These are phyloP conservation scores for Natator depressus DNA, from an alignment of 2,113 vertebrate species.

Conservation along the genomic window DNA sequence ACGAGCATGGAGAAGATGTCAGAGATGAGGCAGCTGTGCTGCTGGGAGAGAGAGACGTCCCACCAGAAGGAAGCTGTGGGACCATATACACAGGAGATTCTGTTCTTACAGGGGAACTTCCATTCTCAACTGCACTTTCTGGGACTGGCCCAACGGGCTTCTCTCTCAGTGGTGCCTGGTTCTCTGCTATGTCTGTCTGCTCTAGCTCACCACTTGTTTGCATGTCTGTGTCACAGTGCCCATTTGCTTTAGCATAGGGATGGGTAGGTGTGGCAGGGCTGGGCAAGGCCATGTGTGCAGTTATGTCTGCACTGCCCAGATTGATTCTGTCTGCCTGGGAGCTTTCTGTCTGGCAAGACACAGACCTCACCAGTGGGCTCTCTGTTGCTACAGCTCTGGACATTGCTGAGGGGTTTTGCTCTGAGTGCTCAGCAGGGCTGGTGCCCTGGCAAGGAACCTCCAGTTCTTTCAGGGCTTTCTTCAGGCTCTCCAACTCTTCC, in stretches of 20 bases:
- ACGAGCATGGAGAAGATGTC: conserved; percentile 94
- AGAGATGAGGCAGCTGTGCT: conserved; percentile 93
- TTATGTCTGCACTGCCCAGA: conserved; percentile 23
- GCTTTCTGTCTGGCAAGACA: conserved; percentile 85
- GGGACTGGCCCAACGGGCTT: conserved; percentile 52
- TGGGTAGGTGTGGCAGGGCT: conserved; percentile 54
- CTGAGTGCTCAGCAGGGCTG: not conserved
- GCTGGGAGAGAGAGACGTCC: conserved; percentile 83
- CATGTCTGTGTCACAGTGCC: conserved; percentile 76
- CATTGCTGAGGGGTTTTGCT: not conserved
- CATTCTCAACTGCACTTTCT: conserved; percentile 83
- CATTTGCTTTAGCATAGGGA: conserved; percentile 84
- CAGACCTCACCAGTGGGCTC: conserved; percentile 50
- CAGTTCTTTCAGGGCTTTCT: conserved; percentile 79
- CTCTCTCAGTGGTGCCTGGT: conserved; percentile 62
- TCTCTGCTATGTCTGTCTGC: conserved; percentile 33
- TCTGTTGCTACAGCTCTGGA: conserved; percentile 71
- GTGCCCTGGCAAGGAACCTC: conserved; percentile 65
- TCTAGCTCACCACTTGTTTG: conserved; percentile 28
- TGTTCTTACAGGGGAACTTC: conserved; percentile 60
- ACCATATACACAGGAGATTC: conserved; percentile 69
- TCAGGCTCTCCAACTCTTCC: conserved; percentile 87
- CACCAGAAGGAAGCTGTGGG: conserved; percentile 73
- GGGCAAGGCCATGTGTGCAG: not conserved
- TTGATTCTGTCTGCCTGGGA: conserved; percentile 66